phyloP scores from a whole-genome alignment of 2,113 vertebrate species.

The Otis tarda region DNA sequence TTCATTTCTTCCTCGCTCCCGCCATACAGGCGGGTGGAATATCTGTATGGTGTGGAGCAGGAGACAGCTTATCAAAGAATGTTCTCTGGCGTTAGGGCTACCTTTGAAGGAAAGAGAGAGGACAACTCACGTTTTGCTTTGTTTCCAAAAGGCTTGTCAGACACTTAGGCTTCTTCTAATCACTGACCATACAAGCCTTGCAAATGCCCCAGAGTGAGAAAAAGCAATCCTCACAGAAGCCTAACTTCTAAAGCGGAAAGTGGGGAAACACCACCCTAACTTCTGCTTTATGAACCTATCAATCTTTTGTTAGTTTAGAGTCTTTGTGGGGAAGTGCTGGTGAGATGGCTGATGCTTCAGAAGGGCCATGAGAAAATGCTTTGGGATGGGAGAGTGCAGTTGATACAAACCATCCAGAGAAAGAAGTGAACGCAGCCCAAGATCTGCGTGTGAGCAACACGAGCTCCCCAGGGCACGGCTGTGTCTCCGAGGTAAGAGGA shows the following conservation, averaged over 20 bases:
- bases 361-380: background rate
- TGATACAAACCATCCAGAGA: background rate
- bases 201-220: background rate
- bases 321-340: background rate
- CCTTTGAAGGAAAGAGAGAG: background rate
- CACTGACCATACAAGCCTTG: background rate
- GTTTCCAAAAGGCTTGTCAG: background rate
- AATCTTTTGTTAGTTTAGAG: background rate
- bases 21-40: accelerated
- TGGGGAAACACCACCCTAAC: background rate
- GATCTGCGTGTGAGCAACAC: background rate
- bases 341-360: background rate
- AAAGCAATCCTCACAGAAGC: background rate
- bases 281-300: background rate
- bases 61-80: background rate
- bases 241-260: background rate
- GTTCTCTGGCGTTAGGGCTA: background rate
- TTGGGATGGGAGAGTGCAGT: background rate
- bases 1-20: background rate
- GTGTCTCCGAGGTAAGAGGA: background rate
- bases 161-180: background rate
- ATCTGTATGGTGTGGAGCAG: background rate
- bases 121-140: background rate
- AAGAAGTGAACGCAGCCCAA: background rate
- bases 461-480: accelerated